These are phyloP conservation scores for Gopherus evgoodei DNA, from an alignment of 2,113 vertebrate species.

Conservation along the genomic window DNA sequence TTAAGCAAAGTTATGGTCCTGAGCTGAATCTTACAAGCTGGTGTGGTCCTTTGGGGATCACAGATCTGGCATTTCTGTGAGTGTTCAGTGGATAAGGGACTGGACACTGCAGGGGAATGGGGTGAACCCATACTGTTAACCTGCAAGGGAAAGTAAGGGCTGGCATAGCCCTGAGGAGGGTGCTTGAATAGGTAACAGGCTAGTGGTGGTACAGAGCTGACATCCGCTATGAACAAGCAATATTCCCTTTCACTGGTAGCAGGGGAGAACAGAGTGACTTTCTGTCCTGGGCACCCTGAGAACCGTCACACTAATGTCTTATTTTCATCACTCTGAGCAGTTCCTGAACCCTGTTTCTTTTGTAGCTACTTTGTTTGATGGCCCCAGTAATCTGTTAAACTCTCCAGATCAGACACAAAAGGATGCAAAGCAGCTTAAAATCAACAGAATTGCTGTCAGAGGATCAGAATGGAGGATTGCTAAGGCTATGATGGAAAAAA, in stretches of 20 bases:
- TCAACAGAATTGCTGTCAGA: constrained; percentile 15
- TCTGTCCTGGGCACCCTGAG: not conserved
- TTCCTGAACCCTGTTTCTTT: not conserved
- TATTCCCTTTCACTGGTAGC: not conserved
- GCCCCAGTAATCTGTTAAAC: not conserved
- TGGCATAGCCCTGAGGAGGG: not conserved
- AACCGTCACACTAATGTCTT: not conserved
- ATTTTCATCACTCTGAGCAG: not conserved
- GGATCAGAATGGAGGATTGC: not conserved
- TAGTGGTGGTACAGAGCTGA: not conserved
- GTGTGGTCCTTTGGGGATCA: not conserved
- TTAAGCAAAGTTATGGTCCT: not conserved
- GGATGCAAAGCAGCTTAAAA: constrained; percentile 16
- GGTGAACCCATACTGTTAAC: not conserved
- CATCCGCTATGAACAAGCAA: not conserved
- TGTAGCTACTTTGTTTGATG: not conserved
- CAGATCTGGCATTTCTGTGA: not conserved
- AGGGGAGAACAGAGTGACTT: not conserved
- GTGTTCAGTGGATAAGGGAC: not conserved
- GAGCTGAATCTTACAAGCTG: not conserved
- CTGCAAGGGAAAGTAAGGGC: not conserved
- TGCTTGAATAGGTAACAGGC: not conserved
- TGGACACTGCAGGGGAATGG: not conserved
- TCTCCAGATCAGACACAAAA: not conserved
- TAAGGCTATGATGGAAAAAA: not conserved